Base-by-base conservation (phyloP, 2,113 vertebrate genomes). In the Catharus fuscescens region DNA sequence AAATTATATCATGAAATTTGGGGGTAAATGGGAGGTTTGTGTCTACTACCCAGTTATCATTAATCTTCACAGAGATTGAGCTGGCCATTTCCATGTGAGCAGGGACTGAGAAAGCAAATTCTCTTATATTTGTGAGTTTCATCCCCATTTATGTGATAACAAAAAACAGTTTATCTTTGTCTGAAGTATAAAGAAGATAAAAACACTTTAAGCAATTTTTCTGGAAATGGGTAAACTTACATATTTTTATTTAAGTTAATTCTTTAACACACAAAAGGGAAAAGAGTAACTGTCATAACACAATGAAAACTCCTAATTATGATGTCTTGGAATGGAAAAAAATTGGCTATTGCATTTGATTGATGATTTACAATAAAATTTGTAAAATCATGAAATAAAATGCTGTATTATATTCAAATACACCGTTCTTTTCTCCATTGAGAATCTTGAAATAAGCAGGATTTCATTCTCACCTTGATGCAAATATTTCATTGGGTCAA, bases 331-430 rank as follows among this genome's bases (percentile, higher is more conserved):
- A 96, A 91, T 93, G 77, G 80, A 53, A 86, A 79, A 74, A 70
- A 86, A 53, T 77, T 84, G 62, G 82, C 76, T 93, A 82, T 94
- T 95, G 92, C 86, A 89, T 88, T 95, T 95, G 70, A 86, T 73
- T 84, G 86, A 89, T 94, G 86, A 95, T 93, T 96, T 95, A 95
- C 85, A 95, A 95, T 83, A 95, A 93, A 92, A 95, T 94, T 95
- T 96, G 91, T 95, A 92, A 96, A 92, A 91, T 85, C 82, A 84
- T 93, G 67, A 79, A 96, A 80, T 96, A 95, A 96, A 96, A 95
- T 73, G 20, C 45, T 95, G 90, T 93, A 88, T 95, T 93, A 92
- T 93, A 89, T 93, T 95, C 44, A 82, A 80, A 90, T 6, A 94
- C 66, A 86, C 29, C 2, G 66, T 94, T 95, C 38, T 80, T 95